A percentile compares a stretch with the other conserved stretches of the same genome.
Evolutionary conservation across 1,140 invertebrate genomes (phyloP).

Genomic region (Ridgeia piscesae): DNA sequence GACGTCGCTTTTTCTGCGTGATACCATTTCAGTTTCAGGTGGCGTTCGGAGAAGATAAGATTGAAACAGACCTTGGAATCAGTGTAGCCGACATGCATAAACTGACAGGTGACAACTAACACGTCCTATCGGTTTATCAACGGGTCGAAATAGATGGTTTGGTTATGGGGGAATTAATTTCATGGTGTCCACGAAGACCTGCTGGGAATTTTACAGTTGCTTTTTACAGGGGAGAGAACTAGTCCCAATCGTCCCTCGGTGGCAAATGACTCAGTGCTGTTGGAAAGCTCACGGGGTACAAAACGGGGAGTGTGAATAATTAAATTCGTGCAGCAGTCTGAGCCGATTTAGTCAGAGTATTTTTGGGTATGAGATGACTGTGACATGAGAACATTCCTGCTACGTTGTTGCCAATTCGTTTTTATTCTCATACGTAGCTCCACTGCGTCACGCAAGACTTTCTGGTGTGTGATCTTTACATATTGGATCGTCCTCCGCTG

Average conservation of each 20-base stretch:
- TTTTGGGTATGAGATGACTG: not conserved
- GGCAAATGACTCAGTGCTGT: not conserved
- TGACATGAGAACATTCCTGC: not conserved
- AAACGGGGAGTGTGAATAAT: not conserved
- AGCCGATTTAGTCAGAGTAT: not conserved
- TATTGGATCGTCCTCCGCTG: not conserved
- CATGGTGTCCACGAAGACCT: not conserved
- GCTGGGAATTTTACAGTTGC: not conserved
- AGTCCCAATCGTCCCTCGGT: not conserved
- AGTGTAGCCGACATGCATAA: not conserved
- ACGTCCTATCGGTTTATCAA: not conserved
- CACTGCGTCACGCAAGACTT: not conserved
- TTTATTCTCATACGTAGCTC: no score
- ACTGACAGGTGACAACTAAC: not conserved
- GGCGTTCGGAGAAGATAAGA: not conserved
- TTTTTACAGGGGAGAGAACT: not conserved
- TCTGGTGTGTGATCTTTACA: not conserved
- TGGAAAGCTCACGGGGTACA: not conserved
- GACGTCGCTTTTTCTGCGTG: not conserved
- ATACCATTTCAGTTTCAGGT: not conserved
- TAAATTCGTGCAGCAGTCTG: not conserved
- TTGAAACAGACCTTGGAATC: conserved; percentile 1
- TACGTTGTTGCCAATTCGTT: no score
- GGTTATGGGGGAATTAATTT: not conserved
- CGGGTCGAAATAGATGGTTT: no score